Percentiles rank a stretch among this genome's conserved stretches.
Evolutionary conservation across 30 jellyfish, hydroid and myxozoan species (phyloP).

Genomic region (Nemopilema nomurai): DNA sequence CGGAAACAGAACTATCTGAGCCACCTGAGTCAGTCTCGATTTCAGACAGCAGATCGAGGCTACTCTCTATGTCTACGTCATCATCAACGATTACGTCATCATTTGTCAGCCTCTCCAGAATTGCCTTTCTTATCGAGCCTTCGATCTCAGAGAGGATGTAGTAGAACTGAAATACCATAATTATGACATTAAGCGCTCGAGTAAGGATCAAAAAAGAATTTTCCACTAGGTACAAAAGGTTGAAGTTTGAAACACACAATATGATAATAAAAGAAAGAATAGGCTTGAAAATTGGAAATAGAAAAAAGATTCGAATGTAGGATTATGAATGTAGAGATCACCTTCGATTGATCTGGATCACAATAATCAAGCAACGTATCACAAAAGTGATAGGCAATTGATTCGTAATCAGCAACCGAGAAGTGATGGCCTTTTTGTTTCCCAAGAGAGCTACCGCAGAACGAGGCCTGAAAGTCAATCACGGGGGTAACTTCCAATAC

Average conservation of each 20-base stretch:
- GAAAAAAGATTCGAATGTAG: background rate
- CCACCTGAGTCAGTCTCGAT: conserved; percentile 86
- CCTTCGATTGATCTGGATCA: conserved; percentile 94
- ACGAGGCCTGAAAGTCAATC: conserved; percentile 75
- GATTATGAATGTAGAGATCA: background rate
- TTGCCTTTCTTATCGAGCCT: conserved; percentile 29
- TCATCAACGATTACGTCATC: conserved; percentile 23
- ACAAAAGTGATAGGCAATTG: conserved; percentile 90
- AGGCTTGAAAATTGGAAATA: background rate
- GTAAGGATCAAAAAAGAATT: too few relatives aligned
- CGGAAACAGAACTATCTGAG: conserved; percentile 90
- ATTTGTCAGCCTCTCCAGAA: conserved; percentile 16
- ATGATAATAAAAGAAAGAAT: too few relatives aligned
- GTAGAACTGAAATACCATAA: conserved; percentile 19
- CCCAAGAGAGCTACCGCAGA: conserved; percentile 89
- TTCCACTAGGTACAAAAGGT: too few relatives aligned
- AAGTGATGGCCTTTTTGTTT: conserved; percentile 72
- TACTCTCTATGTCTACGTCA: conserved; percentile 45
- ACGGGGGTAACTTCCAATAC: too few relatives aligned
- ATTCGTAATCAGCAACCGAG: conserved; percentile 81
- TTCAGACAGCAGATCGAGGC: conserved; percentile 62
- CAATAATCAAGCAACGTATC: conserved; percentile 84
- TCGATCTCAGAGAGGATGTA: conserved; percentile 58
- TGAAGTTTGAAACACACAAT: too few relatives aligned
- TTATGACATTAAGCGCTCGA: too few relatives aligned